Evolutionary conservation across 2,113 vertebrate species (phyloP), one percentile per base, ranked within the genome.

Genomic region (Psittacara wagleri): DNA sequence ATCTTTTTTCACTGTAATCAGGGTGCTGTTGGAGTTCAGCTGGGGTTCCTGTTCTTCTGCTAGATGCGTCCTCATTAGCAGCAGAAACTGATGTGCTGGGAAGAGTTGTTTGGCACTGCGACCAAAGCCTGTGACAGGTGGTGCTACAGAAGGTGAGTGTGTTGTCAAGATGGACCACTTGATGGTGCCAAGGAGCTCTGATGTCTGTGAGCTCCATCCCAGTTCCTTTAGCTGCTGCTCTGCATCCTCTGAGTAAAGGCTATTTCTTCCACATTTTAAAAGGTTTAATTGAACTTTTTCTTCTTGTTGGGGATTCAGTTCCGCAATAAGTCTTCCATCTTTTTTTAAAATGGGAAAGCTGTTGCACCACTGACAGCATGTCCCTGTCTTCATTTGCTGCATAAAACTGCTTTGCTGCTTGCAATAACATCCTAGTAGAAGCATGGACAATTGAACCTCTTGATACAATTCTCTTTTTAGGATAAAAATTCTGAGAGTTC

Each of bases 71-170:
- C 69, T 88, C 1, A 0, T 82, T 78, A 84, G 80, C 67, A 82
- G 80, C 74, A 89, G 66, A 87, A 67, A 55, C 39, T 52, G 27
- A 62, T 48, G n/a, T 43, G 24, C 48, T 72, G 48, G n/a, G 51
- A 78, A 51, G 72, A 67, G 76, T 62, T 75, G 44, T 0, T 70
- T 92, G 69, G 80, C 90, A 11, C 70, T 78, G 64, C 27, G 61
- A 61, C 46, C 1, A 2, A 69, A 88, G 66, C 35, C 54, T 0
- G 1, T 63, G 67, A 81, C 94, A 95, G 70, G 92, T 89, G 91
- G 96, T 87, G 70, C 57, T 84, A 29, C 86, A 76, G 86, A 82
- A 94, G 77, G 89, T 72, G 81, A 82, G 61, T 15, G 12, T 73
- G 39, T 39, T 92, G 54, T 80, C 17, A 37, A 64, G 41, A 11